Evolutionary conservation across 2,113 vertebrate species (phyloP).

Genomic region (Chunga burmeisteri): DNA sequence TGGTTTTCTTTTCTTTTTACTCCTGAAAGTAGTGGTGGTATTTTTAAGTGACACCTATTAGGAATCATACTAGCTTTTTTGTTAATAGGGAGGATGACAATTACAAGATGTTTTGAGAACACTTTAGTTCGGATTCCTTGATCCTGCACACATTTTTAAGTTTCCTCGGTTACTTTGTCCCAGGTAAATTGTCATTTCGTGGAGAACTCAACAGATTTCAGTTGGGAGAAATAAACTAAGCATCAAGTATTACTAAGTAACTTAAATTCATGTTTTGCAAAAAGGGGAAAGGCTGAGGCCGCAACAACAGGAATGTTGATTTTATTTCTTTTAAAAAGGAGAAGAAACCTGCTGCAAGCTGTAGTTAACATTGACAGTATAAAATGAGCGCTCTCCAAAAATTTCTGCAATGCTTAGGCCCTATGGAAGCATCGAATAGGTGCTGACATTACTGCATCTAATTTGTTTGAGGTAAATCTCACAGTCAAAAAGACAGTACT

Average conservation of each 20-base stretch:
- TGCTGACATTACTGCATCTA: neutral
- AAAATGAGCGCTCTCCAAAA: neutral
- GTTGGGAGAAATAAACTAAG: neutral
- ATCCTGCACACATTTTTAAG: rapidly evolving
- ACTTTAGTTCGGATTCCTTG: neutral
- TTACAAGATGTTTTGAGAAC: neutral
- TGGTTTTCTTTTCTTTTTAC: neutral
- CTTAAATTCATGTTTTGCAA: neutral
- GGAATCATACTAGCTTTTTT: neutral
- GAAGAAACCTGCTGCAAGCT: neutral
- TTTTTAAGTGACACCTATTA: neutral
- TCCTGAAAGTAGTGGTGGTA: neutral
- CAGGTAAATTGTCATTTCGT: neutral
- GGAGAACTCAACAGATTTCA: neutral
- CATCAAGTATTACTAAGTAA: neutral
- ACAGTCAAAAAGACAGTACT: neutral
- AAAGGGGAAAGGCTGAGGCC: neutral
- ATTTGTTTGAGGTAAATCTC: neutral
- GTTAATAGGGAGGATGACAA: neutral
- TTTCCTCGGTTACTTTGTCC: neutral
- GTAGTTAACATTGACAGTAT: neutral
- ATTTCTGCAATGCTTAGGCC: neutral
- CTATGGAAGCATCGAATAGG: neutral
- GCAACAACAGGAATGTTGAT: neutral
- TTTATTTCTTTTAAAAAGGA: neutral